phyloP scores from a whole-genome alignment of 2,113 vertebrate genomes.

The Mesitornis unicolor region DNA sequence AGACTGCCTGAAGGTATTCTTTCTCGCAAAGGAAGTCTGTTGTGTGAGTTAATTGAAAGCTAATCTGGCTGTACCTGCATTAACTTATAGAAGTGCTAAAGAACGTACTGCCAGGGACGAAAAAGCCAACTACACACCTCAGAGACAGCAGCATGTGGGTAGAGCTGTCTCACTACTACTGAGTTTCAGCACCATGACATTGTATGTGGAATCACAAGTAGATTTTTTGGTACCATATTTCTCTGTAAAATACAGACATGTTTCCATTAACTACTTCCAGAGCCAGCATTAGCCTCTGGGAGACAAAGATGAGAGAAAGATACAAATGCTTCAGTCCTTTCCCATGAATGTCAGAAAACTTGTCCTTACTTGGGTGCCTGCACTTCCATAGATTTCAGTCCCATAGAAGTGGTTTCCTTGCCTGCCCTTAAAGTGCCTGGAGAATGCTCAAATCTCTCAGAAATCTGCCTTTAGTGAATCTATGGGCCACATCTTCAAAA shows the following conservation, averaged over 20 bases:
- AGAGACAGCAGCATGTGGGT: neutral
- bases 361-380: neutral
- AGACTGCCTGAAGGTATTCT: neutral
- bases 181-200: neutral
- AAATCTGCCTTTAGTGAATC: neutral
- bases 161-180: neutral
- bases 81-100: neutral
- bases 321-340: neutral
- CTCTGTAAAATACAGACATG: neutral
- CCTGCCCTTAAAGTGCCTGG: neutral
- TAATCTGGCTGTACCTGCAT: neutral
- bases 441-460: neutral
- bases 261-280: neutral
- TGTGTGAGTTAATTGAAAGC: neutral
- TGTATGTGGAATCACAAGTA: neutral
- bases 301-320: neutral
- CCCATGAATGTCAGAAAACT: neutral
- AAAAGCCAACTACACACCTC: neutral
- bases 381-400: neutral
- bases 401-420: neutral
- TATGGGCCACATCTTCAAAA: neutral
- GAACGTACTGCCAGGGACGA: fast-evolving
- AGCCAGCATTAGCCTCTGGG: neutral
- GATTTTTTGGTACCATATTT: neutral
- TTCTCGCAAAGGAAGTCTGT: neutral